These are phyloP conservation scores for Drosophila nannoptera DNA, from an alignment of 1,140 invertebrate species.

Conservation along the genomic window DNA sequence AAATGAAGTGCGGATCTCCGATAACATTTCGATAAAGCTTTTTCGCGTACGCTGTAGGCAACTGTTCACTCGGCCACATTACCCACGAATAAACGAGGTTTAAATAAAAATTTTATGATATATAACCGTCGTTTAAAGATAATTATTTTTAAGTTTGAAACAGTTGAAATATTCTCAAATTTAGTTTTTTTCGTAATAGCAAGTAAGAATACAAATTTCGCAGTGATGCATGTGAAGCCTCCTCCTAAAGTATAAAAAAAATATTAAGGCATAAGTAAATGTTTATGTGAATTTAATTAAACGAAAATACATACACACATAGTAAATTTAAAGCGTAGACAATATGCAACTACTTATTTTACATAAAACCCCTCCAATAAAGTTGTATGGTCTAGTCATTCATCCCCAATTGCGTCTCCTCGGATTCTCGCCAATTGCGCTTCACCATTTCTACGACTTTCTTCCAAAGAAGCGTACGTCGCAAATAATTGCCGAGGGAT, in stretches of 20 bases:
- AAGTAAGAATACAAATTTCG: conserved; percentile 48
- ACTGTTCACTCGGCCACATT: conserved; percentile 9
- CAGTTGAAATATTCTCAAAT: conserved; percentile 36
- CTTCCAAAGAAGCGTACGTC: conserved; percentile 88
- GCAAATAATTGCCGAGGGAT: conserved; percentile 88
- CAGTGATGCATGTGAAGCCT: conserved; percentile 23
- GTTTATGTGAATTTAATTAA: conserved; percentile 77
- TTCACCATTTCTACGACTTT: conserved; percentile 90
- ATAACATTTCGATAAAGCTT: background rate
- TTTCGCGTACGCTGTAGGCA: background rate
- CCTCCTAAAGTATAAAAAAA: conserved; percentile 25
- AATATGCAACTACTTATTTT: conserved; percentile 11
- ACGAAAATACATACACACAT: conserved; percentile 63
- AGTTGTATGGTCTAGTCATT: conserved; percentile 43
- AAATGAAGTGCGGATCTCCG: conserved; percentile 5
- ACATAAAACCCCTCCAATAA: background rate
- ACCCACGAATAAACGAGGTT: conserved; percentile 4
- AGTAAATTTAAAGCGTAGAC: conserved; percentile 42
- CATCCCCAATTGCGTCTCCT: conserved; percentile 87
- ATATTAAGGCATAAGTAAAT: conserved; percentile 64
- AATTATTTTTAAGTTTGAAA: conserved; percentile 28
- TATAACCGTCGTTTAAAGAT: conserved; percentile 13
- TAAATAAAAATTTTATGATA: conserved; percentile 39
- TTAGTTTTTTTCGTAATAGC: conserved; percentile 35
- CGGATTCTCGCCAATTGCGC: conserved; percentile 94